Conservation (phyloP, 92 coral and sea anemone genomes). For the Porites evermanni region DNA sequence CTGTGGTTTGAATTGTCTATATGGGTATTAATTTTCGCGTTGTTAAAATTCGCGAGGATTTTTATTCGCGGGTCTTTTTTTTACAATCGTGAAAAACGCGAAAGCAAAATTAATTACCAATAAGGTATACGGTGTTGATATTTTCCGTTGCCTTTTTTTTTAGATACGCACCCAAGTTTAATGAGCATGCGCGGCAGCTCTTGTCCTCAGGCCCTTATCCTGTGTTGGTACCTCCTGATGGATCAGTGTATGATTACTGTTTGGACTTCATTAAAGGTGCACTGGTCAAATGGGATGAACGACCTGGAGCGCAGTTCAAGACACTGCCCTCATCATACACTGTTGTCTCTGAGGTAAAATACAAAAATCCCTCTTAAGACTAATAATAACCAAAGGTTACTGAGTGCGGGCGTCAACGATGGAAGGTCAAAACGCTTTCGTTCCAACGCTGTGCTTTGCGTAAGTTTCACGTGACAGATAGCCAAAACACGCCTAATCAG, state of each 20-base stretch:
- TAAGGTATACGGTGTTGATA: not conserved
- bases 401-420: no score
- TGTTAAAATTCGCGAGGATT: no score
- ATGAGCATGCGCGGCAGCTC: constrained; percentile 83
- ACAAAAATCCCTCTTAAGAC: not conserved
- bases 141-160: not conserved
- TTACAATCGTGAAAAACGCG: no score
- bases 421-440: no score
- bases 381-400: no score
- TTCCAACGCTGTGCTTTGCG: no score
- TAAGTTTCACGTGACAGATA: no score
- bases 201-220: constrained; percentile 95
- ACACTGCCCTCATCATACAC: constrained; percentile 91
- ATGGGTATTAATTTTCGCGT: no score
- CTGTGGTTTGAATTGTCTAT: no score
- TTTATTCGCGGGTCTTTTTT: no score
- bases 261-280: constrained; percentile 89
- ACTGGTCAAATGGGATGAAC: constrained; percentile 87
- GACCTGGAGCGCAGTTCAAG: constrained; percentile 81
- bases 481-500: no score
- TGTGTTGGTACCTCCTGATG: constrained; percentile 81
- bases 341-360: constrained; percentile 88
- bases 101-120: not conserved
- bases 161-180: constrained; percentile 79
- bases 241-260: constrained; percentile 90